These are phyloP conservation scores for Pangasius krempfi DNA, from an alignment of 2,797 vertebrate species.

Conservation along the genomic window DNA sequence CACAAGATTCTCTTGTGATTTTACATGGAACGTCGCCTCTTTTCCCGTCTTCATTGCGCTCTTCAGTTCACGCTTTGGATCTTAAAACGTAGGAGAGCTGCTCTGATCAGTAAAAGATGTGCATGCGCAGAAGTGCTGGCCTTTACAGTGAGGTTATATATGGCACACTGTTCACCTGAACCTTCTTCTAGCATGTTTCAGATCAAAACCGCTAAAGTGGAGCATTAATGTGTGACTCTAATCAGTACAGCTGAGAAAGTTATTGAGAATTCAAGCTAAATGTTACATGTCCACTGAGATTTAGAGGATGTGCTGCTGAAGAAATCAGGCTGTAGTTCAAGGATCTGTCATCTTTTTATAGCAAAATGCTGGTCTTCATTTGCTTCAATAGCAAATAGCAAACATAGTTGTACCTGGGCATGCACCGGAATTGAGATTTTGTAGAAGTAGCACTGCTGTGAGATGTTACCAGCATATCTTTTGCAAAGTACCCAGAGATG, in stretches of 20 bases:
- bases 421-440: not conserved
- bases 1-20: slow-evolving; percentile 58
- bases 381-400: not conserved
- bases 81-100: slow-evolving; percentile 38
- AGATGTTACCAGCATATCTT: not conserved
- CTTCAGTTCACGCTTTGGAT: slow-evolving; percentile 51
- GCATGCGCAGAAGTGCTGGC: slow-evolving; percentile 34
- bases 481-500: not conserved
- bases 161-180: slow-evolving; percentile 37
- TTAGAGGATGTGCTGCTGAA: slow-evolving; percentile 2
- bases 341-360: not conserved
- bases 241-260: slow-evolving; percentile 64
- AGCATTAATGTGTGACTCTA: slow-evolving; percentile 71
- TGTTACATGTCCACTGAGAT: slow-evolving; percentile 17
- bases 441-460: not conserved
- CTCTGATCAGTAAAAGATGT: slow-evolving; percentile 44
- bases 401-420: not conserved
- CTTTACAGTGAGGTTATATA: slow-evolving; percentile 40
- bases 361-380: not conserved
- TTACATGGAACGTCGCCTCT: slow-evolving; percentile 36
- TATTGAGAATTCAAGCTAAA: slow-evolving; percentile 70
- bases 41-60: slow-evolving; percentile 35
- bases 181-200: slow-evolving; percentile 60
- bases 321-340: slow-evolving; percentile 11
- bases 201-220: slow-evolving; percentile 75